Base-by-base conservation (phyloP, 2,113 vertebrate species). In the Suncus etruscus region DNA sequence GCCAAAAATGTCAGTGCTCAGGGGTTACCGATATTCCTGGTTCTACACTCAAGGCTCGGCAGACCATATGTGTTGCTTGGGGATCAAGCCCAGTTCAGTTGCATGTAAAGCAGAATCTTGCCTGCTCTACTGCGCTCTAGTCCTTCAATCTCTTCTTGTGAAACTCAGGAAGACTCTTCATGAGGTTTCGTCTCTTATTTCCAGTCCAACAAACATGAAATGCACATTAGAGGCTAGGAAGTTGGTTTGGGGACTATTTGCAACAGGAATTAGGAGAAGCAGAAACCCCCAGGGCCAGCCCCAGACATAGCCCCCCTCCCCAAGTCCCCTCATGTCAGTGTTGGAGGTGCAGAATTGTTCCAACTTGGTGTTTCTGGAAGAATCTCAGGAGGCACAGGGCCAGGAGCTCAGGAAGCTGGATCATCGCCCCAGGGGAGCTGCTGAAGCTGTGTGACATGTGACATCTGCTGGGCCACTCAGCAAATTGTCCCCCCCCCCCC, bases 401-500 rank as follows among this genome's bases (percentile, higher is more conserved):
- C 78, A 77, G 74, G 70, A 54, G 74, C 74, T 66, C 31, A 0
- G 15, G 78, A 90, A n/a, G 73, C 68, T 51, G 76, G 68, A 47
- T 83, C 48, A 22, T 45, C 66, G 39, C 80, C 88, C n/a, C 50
- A 47, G 0, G 75, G 77, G 76, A 92, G 90, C 11, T 66, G 27
- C 65, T 20, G 76, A 92, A 91, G 73, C 85, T 27, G 24, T 66
- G 76, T 78, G 87, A 94, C 94, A 65, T 7, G 48, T n/a, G 90
- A 77, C 8, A 0, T 91, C 91, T 88, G n/a, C 76, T 0, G 8
- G 90, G 70, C 88, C 80, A 47, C 65, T 93, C 88, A 25, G 86
- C 79, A 84, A 81, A 83, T 81, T 32, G 79, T 81, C n/a, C 45
- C 51, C 54, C 51, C 8, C 0, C 39, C 12, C 15, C 18, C 31